These are phyloP conservation scores for Chlorops oryzae DNA, from an alignment of 1,140 invertebrate genomes.

Conservation along the genomic window DNA sequence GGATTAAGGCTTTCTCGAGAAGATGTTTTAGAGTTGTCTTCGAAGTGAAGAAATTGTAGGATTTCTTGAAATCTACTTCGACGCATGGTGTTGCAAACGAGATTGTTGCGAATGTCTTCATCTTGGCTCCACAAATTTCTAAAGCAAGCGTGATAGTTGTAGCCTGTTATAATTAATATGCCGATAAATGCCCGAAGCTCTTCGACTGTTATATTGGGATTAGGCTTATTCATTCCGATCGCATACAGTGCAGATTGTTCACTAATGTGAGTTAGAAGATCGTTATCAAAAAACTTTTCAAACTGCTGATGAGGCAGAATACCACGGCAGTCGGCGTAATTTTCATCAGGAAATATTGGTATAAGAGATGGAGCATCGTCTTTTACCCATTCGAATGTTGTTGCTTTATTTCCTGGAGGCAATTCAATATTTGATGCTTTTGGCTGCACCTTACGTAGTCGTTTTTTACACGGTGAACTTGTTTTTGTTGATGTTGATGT, in stretches of 20 bases:
- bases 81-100: too few relatives aligned
- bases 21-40: too few relatives aligned
- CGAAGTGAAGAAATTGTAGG: too few relatives aligned
- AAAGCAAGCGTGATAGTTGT: neutral
- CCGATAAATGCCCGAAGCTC: constrained; percentile 7
- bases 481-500: neutral
- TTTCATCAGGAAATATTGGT: constrained; percentile 8
- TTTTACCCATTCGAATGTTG: constrained; percentile 4
- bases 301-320: constrained; percentile 2
- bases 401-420: neutral
- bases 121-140: neutral
- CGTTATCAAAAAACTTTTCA: constrained; percentile 8
- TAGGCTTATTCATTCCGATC: neutral
- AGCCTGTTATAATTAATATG: constrained; percentile 8
- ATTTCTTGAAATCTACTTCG: too few relatives aligned
- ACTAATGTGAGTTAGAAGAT: neutral
- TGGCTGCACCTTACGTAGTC: neutral
- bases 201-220: neutral
- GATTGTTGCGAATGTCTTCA: neutral
- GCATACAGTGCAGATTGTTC: constrained; percentile 4
- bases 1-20: too few relatives aligned
- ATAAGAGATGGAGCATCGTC: neutral
- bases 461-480: neutral
- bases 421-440: neutral
- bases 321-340: constrained; percentile 6